Percentiles rank a stretch among this genome's conserved stretches.
These are phyloP conservation scores for Tetragonula clypearis DNA, from an alignment of 1,140 invertebrate species.

Conservation along the genomic window DNA sequence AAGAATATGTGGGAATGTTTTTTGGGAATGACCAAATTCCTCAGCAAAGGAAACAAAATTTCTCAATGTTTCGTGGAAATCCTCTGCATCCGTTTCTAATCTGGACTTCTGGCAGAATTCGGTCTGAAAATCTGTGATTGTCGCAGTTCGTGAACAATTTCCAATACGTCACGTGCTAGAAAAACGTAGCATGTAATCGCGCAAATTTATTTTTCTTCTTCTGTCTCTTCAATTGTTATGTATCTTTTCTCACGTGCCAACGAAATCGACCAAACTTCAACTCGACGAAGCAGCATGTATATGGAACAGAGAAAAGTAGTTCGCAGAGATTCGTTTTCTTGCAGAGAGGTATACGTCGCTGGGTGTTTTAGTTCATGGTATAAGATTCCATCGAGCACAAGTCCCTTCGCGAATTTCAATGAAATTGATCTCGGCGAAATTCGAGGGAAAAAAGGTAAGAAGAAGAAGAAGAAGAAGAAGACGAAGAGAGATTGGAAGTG, in stretches of 20 bases:
- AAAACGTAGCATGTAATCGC: not conserved
- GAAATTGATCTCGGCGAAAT: slow-evolving; percentile 4
- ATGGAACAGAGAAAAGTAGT: not conserved
- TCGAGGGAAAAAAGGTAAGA: too few species aligned
- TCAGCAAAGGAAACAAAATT: slow-evolving; percentile 4
- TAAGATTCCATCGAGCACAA: not conserved
- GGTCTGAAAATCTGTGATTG: not conserved
- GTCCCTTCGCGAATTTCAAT: slow-evolving; percentile 17
- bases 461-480: too few species aligned
- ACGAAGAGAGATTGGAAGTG: too few species aligned
- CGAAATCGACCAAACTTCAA: not conserved
- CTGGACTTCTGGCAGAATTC: not conserved
- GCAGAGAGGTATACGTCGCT: not conserved
- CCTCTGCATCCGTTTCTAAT: not conserved
- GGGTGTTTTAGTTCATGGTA: too few species aligned
- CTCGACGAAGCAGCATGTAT: not conserved
- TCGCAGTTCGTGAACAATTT: not conserved
- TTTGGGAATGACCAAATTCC: not conserved
- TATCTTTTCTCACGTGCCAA: not conserved
- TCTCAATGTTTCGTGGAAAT: not conserved
- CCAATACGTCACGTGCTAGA: not conserved
- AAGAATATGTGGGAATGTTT: not conserved
- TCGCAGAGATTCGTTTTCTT: not conserved
- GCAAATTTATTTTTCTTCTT: not conserved
- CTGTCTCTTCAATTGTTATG: not conserved